Evolutionary conservation across 2,113 vertebrate genomes (phyloP).

Genomic region (Nicator chloris): DNA sequence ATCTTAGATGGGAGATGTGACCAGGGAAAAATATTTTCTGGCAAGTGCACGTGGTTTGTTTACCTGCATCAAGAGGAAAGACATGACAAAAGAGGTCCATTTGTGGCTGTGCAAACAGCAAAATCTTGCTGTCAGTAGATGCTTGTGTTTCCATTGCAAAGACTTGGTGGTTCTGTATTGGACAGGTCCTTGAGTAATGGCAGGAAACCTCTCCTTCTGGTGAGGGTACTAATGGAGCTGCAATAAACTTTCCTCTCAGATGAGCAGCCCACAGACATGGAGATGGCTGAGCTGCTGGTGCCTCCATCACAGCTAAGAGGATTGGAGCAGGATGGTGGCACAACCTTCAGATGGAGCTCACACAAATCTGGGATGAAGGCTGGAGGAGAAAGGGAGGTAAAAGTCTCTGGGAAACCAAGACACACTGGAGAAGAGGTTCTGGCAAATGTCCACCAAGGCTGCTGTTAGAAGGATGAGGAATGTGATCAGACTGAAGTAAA

Average conservation of each 20-base stretch:
- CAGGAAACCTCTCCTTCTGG: neutral
- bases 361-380: accelerated
- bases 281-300: neutral
- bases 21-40: accelerated
- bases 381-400: neutral
- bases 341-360: neutral
- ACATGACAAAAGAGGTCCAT: neutral
- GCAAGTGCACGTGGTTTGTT: neutral
- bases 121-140: neutral
- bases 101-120: neutral
- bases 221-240: neutral
- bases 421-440: neutral
- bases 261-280: neutral
- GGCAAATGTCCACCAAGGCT: neutral
- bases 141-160: neutral
- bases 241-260: neutral
- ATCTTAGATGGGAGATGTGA: neutral
- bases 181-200: neutral
- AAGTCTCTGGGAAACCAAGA: neutral
- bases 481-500: neutral
- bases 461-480: neutral
- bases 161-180: neutral
- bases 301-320: accelerated
- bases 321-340: neutral
- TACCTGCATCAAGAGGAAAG: neutral